Percentiles rank a stretch among this genome's conserved stretches.
These are phyloP conservation scores for Chlorops oryzae DNA, from an alignment of 1,140 invertebrate species.

Conservation along the genomic window DNA sequence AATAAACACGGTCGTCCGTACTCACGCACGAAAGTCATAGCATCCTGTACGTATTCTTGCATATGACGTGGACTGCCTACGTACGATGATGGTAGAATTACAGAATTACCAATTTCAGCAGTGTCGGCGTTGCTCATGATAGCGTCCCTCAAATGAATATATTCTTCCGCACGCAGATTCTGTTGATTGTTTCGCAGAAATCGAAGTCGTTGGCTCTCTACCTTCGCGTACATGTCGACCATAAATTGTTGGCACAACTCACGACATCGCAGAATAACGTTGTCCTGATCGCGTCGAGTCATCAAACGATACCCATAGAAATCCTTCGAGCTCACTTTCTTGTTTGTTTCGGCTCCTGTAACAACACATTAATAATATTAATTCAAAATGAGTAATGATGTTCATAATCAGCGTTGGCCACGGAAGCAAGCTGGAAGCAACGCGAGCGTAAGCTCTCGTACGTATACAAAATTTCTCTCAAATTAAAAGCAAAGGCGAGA, in stretches of 20 bases:
- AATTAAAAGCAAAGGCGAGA: too few relatives aligned
- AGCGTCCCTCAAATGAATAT: constrained; percentile 14
- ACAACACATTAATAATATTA: too few relatives aligned
- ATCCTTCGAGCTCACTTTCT: constrained; percentile 41
- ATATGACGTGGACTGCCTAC: constrained; percentile 38
- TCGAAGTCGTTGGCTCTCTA: constrained; percentile 9
- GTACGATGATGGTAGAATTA: constrained; percentile 6
- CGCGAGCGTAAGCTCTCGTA: too few relatives aligned
- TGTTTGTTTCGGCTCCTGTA: constrained; percentile 18
- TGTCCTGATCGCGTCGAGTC: constrained; percentile 39
- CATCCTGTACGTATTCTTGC: constrained; percentile 48
- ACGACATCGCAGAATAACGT: constrained; percentile 37
- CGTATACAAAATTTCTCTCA: too few relatives aligned
- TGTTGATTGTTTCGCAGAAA: constrained; percentile 12
- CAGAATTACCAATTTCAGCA: not conserved
- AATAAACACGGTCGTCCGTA: constrained; percentile 47
- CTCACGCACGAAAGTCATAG: constrained; percentile 43
- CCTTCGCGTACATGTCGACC: constrained; percentile 17
- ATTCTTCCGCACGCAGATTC: constrained; percentile 14
- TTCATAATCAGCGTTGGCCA: too few relatives aligned
- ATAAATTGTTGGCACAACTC: constrained; percentile 23
- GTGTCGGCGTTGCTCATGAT: constrained; percentile 1
- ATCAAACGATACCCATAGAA: constrained; percentile 46
- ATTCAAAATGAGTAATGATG: not conserved
- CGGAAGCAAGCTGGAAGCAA: too few relatives aligned